phyloP scores from a whole-genome alignment of 2,113 vertebrate genomes.

The Xenopus laevis region DNA sequence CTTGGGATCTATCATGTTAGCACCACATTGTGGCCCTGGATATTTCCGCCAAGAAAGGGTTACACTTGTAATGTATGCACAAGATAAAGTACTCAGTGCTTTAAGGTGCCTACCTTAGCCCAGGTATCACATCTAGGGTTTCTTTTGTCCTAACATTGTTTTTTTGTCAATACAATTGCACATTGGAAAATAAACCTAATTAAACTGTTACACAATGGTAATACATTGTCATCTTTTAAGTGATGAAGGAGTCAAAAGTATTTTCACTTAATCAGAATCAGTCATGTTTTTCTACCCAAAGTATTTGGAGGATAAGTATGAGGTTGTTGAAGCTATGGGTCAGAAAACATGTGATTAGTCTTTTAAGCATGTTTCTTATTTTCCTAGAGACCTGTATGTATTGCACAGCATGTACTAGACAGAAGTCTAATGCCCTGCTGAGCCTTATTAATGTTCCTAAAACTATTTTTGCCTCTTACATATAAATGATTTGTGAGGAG shows the following conservation, averaged over 20 bases:
- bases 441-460: slow-evolving; percentile 43
- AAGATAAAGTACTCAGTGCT: no score
- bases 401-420: slow-evolving; percentile 40
- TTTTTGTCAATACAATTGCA: no score
- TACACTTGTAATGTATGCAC: no score
- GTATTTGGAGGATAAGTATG: slow-evolving; percentile 22
- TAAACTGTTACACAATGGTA: no score
- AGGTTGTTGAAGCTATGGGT: slow-evolving; percentile 34
- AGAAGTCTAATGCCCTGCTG: slow-evolving; percentile 39
- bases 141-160: no score
- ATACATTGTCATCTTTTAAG: no score
- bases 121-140: no score
- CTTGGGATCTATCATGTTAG: no score
- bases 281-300: slow-evolving; percentile 10
- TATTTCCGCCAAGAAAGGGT: no score
- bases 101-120: no score
- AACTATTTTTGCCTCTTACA: slow-evolving; percentile 38
- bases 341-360: slow-evolving; percentile 41
- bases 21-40: no score
- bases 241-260: not conserved
- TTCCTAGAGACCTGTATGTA: slow-evolving; percentile 33
- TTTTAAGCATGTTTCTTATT: slow-evolving; percentile 32
- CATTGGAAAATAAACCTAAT: no score
- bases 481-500: slow-evolving; percentile 40
- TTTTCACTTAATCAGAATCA: slow-evolving; percentile 1